phyloP scores from a whole-genome alignment of 2,888 invertebrate species.

The Drosophila bunnanda region DNA sequence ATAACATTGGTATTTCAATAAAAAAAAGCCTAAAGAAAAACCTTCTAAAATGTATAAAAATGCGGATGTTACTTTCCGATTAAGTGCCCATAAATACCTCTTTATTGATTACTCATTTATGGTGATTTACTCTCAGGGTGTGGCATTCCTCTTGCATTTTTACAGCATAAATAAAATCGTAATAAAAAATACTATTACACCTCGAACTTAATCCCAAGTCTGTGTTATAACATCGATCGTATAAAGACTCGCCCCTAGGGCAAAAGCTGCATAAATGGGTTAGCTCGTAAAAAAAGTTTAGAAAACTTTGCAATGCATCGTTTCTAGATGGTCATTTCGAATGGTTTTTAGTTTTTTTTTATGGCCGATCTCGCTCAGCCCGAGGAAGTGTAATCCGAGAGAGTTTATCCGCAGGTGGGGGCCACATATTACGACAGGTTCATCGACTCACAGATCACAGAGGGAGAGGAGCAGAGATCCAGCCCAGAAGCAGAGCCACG shows the following conservation, averaged over 20 bases:
- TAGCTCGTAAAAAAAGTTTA: conserved; percentile 18
- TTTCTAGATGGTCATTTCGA: conserved; percentile 1
- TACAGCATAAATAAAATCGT: conserved; percentile 22
- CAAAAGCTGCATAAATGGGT: conserved; percentile 3
- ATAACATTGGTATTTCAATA: background rate
- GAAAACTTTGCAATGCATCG: conserved; percentile 3
- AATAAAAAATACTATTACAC: conserved; percentile 12
- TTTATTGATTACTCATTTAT: conserved; percentile 6
- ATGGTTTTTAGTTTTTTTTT: conserved; percentile 9
- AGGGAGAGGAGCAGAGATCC: background rate
- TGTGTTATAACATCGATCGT: conserved; percentile 5
- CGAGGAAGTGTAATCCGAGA: conserved; percentile 11
- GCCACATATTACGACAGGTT: conserved; percentile 6
- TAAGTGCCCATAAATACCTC: background rate
- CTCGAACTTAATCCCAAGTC: background rate
- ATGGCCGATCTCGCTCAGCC: conserved; percentile 15
- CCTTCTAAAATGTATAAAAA: background rate
- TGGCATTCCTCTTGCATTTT: background rate
- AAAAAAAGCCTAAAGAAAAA: background rate
- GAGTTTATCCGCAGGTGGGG: conserved; percentile 12
- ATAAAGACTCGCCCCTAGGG: background rate
- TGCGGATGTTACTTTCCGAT: background rate
- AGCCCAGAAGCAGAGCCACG: conserved; percentile 14
- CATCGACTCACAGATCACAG: conserved; percentile 32
- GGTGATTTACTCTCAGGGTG: conserved; percentile 3